Conservation (phyloP, 2,797 vertebrate species). For the Malurus leucopterus region DNA sequence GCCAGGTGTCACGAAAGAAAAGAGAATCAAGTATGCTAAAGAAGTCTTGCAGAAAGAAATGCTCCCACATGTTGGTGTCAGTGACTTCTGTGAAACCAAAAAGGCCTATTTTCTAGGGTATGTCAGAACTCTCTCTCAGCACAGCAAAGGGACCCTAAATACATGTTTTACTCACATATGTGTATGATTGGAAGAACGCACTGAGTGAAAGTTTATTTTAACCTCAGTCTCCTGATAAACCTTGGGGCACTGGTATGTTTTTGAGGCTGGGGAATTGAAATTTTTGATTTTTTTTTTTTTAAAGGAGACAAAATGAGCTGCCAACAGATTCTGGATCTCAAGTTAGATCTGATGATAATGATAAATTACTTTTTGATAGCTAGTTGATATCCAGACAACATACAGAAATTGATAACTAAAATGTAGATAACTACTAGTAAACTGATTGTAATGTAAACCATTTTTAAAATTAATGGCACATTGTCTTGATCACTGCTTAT, state of each 20-base stretch:
- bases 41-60: constrained; percentile 98
- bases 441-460: neutral
- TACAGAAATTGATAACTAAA: neutral
- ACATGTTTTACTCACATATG: neutral
- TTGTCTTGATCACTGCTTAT: neutral
- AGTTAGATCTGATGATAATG: neutral
- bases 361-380: neutral
- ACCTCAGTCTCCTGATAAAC: neutral
- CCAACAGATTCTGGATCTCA: neutral
- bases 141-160: neutral
- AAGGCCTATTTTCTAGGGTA: constrained; percentile 97
- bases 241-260: neutral
- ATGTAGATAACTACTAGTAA: neutral
- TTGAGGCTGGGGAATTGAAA: neutral
- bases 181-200: fast-evolving
- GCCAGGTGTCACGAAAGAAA: constrained; percentile 95
- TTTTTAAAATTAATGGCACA: neutral
- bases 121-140: constrained; percentile 24
- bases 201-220: neutral
- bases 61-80: constrained; percentile 96
- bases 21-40: constrained; percentile 96
- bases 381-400: fast-evolving
- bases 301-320: neutral
- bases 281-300: neutral
- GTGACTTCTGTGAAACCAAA: constrained; percentile 98